Conservation (phyloP, 2,113 vertebrate genomes). For the Anoura caudifer region DNA sequence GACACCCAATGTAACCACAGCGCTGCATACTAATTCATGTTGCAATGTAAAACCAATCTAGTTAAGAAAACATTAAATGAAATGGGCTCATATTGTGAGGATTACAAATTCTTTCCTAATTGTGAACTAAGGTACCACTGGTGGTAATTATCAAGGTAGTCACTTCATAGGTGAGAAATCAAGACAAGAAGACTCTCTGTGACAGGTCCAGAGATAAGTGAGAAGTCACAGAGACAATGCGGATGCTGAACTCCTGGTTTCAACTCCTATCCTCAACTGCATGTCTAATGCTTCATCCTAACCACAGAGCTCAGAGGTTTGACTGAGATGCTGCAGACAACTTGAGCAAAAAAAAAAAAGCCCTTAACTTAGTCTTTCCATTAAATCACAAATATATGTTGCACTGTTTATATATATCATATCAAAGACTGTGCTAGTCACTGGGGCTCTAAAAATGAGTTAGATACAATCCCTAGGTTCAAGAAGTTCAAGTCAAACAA, state of each 20-base stretch:
- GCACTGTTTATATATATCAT: not conserved
- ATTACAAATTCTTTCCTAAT: not conserved
- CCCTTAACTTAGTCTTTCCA: not conserved
- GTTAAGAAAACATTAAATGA: slow-evolving; percentile 26
- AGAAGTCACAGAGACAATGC: not conserved
- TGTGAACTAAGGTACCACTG: slow-evolving; percentile 1
- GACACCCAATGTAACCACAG: slow-evolving; percentile 23
- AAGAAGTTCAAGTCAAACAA: not conserved
- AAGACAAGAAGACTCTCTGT: not conserved
- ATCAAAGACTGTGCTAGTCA: not conserved
- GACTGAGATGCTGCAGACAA: not conserved
- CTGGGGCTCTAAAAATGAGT: not conserved
- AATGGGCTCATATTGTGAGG: slow-evolving; percentile 26
- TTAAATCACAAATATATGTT: not conserved
- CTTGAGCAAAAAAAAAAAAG: not conserved
- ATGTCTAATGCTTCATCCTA: not conserved
- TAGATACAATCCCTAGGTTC: not conserved
- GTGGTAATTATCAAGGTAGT: not conserved
- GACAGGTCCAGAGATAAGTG: not conserved
- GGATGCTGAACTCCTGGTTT: not conserved
- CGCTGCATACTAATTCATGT: slow-evolving; percentile 18
- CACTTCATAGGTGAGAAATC: not conserved
- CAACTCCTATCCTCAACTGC: not conserved
- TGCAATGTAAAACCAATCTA: slow-evolving; percentile 38
- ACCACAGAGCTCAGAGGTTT: not conserved